These are phyloP conservation scores for Misgurnus anguillicaudatus DNA, from an alignment of 2,113 vertebrate genomes.

Conservation along the genomic window DNA sequence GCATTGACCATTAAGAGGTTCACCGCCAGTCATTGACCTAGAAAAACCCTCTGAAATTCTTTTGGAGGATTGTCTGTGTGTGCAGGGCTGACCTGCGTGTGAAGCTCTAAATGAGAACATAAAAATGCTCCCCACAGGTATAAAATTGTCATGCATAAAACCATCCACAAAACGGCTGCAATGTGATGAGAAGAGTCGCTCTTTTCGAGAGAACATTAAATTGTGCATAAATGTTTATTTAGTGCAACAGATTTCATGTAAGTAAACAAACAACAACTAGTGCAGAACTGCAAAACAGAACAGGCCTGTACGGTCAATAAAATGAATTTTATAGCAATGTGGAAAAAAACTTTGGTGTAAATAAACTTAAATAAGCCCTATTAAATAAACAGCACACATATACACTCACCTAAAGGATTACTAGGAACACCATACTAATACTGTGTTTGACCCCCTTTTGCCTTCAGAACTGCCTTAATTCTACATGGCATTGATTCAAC, in stretches of 20 bases:
- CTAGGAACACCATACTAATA: no score
- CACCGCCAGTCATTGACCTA: constrained; percentile 4
- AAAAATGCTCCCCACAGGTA: not conserved
- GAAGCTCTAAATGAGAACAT: not conserved
- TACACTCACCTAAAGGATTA: no score
- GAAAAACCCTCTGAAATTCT: constrained; percentile 8
- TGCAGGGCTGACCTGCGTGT: not conserved
- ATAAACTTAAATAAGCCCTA: no score
- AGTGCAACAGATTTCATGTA: not conserved
- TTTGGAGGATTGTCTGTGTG: constrained; percentile 15
- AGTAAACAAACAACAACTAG: no score
- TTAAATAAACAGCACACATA: no score
- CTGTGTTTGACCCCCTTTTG: no score
- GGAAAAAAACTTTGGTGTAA: no score
- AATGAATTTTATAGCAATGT: no score
- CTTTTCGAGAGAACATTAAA: not conserved
- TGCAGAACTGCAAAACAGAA: no score
- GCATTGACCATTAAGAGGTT: constrained; percentile 19
- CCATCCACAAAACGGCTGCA: not conserved
- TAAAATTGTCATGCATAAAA: not conserved
- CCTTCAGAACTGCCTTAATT: no score
- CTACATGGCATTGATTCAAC: no score
- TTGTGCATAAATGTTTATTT: not conserved
- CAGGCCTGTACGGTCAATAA: no score
- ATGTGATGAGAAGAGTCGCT: not conserved